Base-by-base conservation (phyloP, 1,140 invertebrate species). In the Euura saliciscinereae region DNA sequence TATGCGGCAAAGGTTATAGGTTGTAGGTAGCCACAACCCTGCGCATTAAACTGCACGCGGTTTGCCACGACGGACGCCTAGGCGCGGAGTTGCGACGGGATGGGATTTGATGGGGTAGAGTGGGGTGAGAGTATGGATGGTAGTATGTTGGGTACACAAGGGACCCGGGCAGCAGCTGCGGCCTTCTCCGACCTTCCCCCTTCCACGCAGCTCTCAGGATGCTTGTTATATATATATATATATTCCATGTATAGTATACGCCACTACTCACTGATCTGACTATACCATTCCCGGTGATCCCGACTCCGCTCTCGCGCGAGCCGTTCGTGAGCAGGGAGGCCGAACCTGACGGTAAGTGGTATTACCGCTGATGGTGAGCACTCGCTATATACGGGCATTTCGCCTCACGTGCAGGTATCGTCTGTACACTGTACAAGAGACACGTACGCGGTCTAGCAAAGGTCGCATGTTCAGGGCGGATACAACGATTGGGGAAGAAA, bases 131-230 rank as follows among this genome's bases (percentile, higher is more conserved):
- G 28, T 28, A 28, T 28, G 28, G 28, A 28, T 28, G 28, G 28
- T 28, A 28, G 28, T 28, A 28, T 28, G 28, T 28, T 28, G 28
- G 28, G 28, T 28, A 28, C 28, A 28, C 28, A 28, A 28, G 28
- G 28, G 51, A 59, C 51, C 51, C 51, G 28, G 28, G 11, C 66
- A 13, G 71, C 74, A 79, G 79, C 78, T 80, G 78, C 78, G 79
- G 79, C 79, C 79, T 80, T 80, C 79, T 78, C 75, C 79, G 79
- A 80, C 79, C 79, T 80, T 80, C 79, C 70, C 75, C 79, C 78
- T 78, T 75, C 78, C 72, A 6, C 44, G 68, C 28, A 10, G 45
- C 8, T 66, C 43, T 66, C 59, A 42, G 28, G 28, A 28, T 28
- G 28, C 28, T 28, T 1, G 28, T n/a, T n/a, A n/a, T n/a, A n/a